Percentiles rank a stretch among this genome's conserved stretches.
These are phyloP conservation scores for Liodrosophila aerea DNA, from an alignment of 2,888 invertebrate genomes.

Conservation along the genomic window DNA sequence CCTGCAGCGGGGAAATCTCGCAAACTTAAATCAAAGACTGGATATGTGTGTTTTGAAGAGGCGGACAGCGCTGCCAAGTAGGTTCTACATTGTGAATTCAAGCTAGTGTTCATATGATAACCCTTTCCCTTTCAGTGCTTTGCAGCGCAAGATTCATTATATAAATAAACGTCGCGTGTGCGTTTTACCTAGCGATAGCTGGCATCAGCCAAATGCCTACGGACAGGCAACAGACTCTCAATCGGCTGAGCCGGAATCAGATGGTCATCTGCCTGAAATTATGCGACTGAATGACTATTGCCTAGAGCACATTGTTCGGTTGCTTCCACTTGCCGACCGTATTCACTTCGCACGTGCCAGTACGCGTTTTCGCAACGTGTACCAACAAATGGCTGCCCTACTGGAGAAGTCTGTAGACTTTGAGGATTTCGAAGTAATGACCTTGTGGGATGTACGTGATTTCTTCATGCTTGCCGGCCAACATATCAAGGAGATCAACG, in stretches of 20 bases:
- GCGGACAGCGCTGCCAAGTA: too few relatives aligned
- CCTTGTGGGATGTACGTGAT: slow-evolving; percentile 59
- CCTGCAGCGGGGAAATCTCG: too few relatives aligned
- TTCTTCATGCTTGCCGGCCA: slow-evolving; percentile 54
- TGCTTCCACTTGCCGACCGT: slow-evolving; percentile 48
- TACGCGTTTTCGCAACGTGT: slow-evolving; percentile 49
- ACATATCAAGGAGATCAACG: slow-evolving; percentile 22
- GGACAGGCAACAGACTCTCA: not conserved
- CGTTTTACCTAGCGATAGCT: slow-evolving; percentile 55
- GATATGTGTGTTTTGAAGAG: too few relatives aligned
- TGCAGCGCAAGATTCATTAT: slow-evolving; percentile 29
- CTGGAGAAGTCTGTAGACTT: slow-evolving; percentile 34
- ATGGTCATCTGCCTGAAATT: slow-evolving; percentile 19
- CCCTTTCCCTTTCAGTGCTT: slow-evolving; percentile 19
- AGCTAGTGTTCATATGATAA: not conserved
- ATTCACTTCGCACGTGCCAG: slow-evolving; percentile 59
- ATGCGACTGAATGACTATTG: slow-evolving; percentile 61
- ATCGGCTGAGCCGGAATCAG: not conserved
- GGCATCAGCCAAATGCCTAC: slow-evolving; percentile 56
- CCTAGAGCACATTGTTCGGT: slow-evolving; percentile 39
- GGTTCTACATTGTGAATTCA: too few relatives aligned
- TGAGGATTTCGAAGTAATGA: slow-evolving; percentile 29
- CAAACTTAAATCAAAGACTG: too few relatives aligned
- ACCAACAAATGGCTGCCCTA: slow-evolving; percentile 29
- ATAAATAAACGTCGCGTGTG: slow-evolving; percentile 18